Percentiles rank a stretch among this genome's conserved stretches.
Conservation (phyloP, 2,113 vertebrate genomes). For the Gobiocypris rarus region DNA sequence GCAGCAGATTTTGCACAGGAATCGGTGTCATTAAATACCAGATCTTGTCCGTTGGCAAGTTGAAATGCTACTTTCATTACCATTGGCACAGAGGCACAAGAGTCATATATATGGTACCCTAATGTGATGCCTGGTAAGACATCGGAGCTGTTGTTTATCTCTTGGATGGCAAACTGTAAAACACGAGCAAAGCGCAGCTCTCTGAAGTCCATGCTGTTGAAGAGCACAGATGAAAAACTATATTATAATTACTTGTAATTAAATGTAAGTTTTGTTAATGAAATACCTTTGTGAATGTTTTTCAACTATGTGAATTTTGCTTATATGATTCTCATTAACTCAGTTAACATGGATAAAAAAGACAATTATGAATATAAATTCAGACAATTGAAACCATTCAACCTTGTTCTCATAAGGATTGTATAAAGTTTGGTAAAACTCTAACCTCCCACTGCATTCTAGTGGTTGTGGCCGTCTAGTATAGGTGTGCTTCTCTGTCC, state of each 20-base stretch:
- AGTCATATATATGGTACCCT: slow-evolving; percentile 73
- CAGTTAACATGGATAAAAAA: background rate
- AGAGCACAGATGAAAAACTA: slow-evolving; percentile 16
- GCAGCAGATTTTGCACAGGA: slow-evolving; percentile 60
- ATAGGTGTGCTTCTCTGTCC: slow-evolving; percentile 61
- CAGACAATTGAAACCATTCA: background rate
- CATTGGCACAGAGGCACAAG: slow-evolving; percentile 64
- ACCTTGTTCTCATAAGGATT: background rate
- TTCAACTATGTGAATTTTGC: background rate
- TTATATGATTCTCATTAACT: background rate
- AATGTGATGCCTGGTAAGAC: slow-evolving; percentile 69
- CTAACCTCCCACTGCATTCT: slow-evolving; percentile 71
- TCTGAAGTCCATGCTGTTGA: slow-evolving; percentile 63
- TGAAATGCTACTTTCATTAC: slow-evolving; percentile 64
- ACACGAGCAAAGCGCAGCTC: slow-evolving; percentile 68
- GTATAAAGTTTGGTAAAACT: background rate
- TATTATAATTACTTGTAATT: background rate
- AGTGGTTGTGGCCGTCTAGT: slow-evolving; percentile 63
- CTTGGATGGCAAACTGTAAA: slow-evolving; percentile 73
- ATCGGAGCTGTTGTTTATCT: slow-evolving; percentile 73
- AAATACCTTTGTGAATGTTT: too few relatives aligned
- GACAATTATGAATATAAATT: background rate
- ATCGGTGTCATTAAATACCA: background rate
- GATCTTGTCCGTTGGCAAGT: slow-evolving; percentile 62
- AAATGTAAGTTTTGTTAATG: too few relatives aligned